These are phyloP conservation scores for Celastrina argiolus DNA, from an alignment of 2,888 invertebrate species.

Conservation along the genomic window DNA sequence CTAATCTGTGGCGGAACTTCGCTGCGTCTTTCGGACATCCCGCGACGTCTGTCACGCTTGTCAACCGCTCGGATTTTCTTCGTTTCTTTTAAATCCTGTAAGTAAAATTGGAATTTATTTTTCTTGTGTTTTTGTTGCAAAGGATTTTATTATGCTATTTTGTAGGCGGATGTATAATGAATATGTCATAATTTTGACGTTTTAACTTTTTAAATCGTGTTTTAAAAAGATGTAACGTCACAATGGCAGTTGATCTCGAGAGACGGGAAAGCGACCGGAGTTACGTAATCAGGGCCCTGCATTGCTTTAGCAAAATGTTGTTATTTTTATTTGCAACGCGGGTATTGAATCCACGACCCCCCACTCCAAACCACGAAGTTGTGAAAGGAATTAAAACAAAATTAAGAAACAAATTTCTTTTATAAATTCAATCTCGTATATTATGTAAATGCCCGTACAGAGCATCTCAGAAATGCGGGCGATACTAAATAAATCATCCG, in stretches of 20 bases:
- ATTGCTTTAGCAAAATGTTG: too few relatives aligned
- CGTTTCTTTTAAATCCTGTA: constrained; percentile 45
- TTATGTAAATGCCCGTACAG: constrained; percentile 5
- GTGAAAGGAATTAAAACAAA: background rate
- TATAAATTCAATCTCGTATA: background rate
- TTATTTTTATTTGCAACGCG: too few relatives aligned
- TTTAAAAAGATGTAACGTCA: too few relatives aligned
- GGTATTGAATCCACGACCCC: too few relatives aligned
- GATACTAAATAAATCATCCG: constrained; percentile 62
- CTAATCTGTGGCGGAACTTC: too few relatives aligned
- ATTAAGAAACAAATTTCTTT: background rate
- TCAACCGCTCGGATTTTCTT: constrained; percentile 52
- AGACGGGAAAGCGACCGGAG: too few relatives aligned
- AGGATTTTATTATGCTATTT: background rate
- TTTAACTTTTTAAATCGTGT: too few relatives aligned
- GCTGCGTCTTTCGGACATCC: constrained; percentile 52
- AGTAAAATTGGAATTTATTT: constrained; percentile 25
- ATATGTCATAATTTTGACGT: too few relatives aligned
- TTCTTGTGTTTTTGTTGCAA: background rate
- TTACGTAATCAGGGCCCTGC: too few relatives aligned
- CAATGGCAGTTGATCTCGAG: too few relatives aligned
- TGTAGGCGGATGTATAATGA: background rate
- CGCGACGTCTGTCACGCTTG: constrained; percentile 62
- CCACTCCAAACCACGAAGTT: too few relatives aligned
- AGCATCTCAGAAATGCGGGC: constrained; percentile 31